Evolutionary conservation across 2,797 vertebrate genomes (phyloP), one percentile per base, ranked within the genome.

Genomic region (Loris lydekkerianus): DNA sequence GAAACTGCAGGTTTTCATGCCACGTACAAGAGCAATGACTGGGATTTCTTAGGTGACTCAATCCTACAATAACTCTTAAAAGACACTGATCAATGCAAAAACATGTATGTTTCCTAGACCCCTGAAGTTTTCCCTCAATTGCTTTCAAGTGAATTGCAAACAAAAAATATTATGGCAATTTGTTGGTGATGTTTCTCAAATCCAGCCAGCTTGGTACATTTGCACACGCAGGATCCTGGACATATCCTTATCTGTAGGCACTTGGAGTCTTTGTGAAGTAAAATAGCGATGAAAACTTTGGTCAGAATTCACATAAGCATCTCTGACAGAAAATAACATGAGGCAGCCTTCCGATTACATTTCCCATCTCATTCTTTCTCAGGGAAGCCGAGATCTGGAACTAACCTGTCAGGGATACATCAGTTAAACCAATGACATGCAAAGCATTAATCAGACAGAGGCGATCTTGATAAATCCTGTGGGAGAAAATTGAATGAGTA

Each of bases 401-500:
- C 40, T 67, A 94, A 88, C 53, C 9, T 95, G 34, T 93, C 37
- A 85, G 81, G 86, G 61, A 83, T 63, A 92, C 81, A 87, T 88
- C 46, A 77, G 20, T 43, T 75, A 92, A 92, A 82, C 37, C 92
- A 86, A 75, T 61, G 40, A 72, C 60, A 76, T 86, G 87, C 67
- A 72, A 89, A 46, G 31, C 9, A 1, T 83, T 70, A 93, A 70
- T 61, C 80, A 94, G 76, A 76, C 29, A 80, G 25, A 91, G 10
- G 25, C 40, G 43, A 84, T 86, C 77, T 53, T 80, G 86, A 72
- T 60, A 86, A 15, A 91, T 40, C 60, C 72, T 34, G 53, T 34
- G 34, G 76, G 27, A 93, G 17, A 89, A 94, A 93, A 87, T 27
- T 15, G 27, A 82, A 46, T 46, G 65, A 5, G 25, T 86, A 93